Conservation (phyloP, 2,888 invertebrate genomes). For the Meliscaeva auricollis region DNA sequence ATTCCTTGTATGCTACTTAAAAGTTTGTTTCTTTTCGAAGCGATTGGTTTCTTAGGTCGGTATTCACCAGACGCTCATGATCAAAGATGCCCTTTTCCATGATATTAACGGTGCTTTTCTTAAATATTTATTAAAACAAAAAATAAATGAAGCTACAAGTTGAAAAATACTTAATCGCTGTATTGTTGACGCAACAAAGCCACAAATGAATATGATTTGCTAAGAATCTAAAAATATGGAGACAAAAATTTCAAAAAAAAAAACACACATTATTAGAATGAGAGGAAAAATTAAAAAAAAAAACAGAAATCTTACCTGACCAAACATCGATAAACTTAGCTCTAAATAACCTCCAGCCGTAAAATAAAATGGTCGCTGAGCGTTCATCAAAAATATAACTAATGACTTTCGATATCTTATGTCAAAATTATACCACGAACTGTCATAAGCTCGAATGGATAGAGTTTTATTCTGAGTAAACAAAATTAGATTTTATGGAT, state of each 20-base stretch:
- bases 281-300: not conserved
- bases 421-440: conserved; percentile 78
- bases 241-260: no score
- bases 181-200: conserved; percentile 79
- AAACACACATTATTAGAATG: no score
- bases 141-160: not conserved
- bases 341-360: conserved; percentile 79
- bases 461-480: conserved; percentile 78
- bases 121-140: no score
- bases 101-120: no score
- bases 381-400: conserved; percentile 77
- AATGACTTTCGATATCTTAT: conserved; percentile 77
- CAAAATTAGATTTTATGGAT: not conserved
- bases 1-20: no score
- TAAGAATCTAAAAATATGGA: conserved; percentile 77
- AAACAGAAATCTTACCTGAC: conserved; percentile 49
- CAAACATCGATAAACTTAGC: conserved; percentile 79
- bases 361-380: conserved; percentile 78
- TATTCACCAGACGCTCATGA: no score
- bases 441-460: conserved; percentile 77
- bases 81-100: no score
- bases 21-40: no score
- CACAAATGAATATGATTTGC: conserved; percentile 79
- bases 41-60: no score
- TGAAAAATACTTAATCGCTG: conserved; percentile 8